Conservation (phyloP, 2,113 vertebrate genomes). For the Rostratula benghalensis region DNA sequence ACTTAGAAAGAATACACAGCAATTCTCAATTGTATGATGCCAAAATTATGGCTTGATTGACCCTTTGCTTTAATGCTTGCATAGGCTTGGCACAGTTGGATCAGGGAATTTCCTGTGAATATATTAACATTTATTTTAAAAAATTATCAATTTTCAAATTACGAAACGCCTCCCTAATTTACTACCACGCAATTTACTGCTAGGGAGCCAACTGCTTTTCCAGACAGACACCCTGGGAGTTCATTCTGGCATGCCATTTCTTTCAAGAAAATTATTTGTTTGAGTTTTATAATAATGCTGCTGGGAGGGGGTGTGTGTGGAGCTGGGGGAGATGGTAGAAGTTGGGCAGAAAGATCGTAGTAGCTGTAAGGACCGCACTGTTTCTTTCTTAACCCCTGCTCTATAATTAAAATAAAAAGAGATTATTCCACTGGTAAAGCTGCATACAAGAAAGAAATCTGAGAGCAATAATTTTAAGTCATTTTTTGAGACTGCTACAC, state of each 20-base stretch:
- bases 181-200: not conserved
- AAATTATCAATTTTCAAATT: not conserved
- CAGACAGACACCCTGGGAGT: not conserved
- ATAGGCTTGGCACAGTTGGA: not conserved
- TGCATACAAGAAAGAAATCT: not conserved
- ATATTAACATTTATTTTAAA: not conserved
- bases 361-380: not conserved
- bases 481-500: not conserved
- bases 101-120: constrained; percentile 16
- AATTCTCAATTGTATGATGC: not conserved
- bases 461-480: not conserved
- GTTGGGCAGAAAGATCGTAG: not conserved
- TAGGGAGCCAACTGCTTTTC: not conserved
- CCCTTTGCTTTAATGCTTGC: constrained; percentile 3
- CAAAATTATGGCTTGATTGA: constrained; percentile 29
- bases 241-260: not conserved
- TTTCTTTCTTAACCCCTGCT: not conserved
- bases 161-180: constrained; percentile 28
- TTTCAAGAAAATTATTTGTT: not conserved
- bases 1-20: not conserved
- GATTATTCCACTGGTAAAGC: not conserved
- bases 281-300: not conserved
- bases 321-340: not conserved
- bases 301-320: no score
- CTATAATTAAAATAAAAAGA: not conserved